These are phyloP conservation scores for Falco columbarius DNA, from an alignment of 2,797 vertebrate species.

Conservation along the genomic window DNA sequence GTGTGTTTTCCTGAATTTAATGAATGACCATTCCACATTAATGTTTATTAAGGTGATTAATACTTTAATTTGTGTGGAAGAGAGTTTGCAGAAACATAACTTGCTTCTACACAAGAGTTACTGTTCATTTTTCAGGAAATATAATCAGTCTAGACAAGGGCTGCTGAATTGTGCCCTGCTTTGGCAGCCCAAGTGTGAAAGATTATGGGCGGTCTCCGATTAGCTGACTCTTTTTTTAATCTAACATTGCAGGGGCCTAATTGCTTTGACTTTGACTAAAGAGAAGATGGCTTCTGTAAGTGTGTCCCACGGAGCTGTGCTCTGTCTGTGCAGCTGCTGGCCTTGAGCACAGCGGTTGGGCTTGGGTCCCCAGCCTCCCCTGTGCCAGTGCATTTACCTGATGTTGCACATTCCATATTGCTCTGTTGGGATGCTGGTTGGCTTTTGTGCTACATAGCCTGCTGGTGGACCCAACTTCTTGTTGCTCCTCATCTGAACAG, in stretches of 20 bases:
- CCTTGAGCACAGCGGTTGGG: rapidly evolving
- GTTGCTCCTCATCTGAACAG: neutral
- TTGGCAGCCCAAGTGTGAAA: slow-evolving; percentile 7
- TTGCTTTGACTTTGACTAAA: slow-evolving; percentile 31
- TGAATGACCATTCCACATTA: neutral
- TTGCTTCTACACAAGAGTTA: neutral
- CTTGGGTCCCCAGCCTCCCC: neutral
- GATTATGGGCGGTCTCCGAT: neutral
- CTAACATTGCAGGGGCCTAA: neutral
- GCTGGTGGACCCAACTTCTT: neutral
- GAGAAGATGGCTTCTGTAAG: neutral
- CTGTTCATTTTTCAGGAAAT: slow-evolving; percentile 25
- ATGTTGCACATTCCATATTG: neutral
- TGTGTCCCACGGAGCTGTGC: rapidly evolving
- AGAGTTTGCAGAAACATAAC: neutral
- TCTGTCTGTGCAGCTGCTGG: rapidly evolving
- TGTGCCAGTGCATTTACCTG: rapidly evolving
- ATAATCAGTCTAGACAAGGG: neutral
- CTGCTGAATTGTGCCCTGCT: neutral
- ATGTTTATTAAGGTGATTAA: neutral
- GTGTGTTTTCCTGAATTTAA: neutral
- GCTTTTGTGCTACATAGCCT: neutral
- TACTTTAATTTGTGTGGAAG: neutral
- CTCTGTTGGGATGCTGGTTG: rapidly evolving
- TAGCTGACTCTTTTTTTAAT: slow-evolving; percentile 33